A percentile compares a stretch with the other conserved stretches of the same genome.
These are phyloP conservation scores for Aphis gossypii DNA, from an alignment of 1,140 invertebrate genomes.

Conservation along the genomic window DNA sequence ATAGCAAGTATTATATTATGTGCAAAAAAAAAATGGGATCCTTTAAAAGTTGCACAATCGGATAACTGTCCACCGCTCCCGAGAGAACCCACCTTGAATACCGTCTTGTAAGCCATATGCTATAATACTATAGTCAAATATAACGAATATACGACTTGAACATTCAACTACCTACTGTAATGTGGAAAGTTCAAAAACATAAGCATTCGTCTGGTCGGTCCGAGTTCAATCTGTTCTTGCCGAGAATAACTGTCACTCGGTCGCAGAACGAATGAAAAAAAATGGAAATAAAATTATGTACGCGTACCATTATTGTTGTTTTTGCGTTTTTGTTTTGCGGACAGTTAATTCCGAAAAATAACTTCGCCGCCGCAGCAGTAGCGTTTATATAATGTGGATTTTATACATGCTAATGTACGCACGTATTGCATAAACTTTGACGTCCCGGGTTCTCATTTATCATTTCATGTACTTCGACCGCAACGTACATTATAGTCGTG, in stretches of 20 bases:
- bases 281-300: background rate
- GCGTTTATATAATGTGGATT: constrained; percentile 16
- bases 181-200: background rate
- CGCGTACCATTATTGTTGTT: background rate
- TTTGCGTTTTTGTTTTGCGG: constrained; percentile 9
- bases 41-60: no score
- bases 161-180: background rate
- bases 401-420: background rate
- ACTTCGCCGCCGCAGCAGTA: background rate
- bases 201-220: background rate
- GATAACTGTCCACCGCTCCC: no score
- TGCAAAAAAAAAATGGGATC: no score
- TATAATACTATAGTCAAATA: background rate
- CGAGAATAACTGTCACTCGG: background rate
- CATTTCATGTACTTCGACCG: constrained; percentile 22
- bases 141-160: background rate
- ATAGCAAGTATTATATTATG: no score
- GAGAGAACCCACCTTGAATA: no score
- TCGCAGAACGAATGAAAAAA: background rate
- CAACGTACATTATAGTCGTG: background rate
- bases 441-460: constrained; percentile 7
- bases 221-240: background rate
- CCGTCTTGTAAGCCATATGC: no score
- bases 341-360: constrained; percentile 5
- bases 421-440: background rate